These are phyloP conservation scores for Falcunculus frontatus DNA, from an alignment of 2,113 vertebrate genomes.

Conservation along the genomic window DNA sequence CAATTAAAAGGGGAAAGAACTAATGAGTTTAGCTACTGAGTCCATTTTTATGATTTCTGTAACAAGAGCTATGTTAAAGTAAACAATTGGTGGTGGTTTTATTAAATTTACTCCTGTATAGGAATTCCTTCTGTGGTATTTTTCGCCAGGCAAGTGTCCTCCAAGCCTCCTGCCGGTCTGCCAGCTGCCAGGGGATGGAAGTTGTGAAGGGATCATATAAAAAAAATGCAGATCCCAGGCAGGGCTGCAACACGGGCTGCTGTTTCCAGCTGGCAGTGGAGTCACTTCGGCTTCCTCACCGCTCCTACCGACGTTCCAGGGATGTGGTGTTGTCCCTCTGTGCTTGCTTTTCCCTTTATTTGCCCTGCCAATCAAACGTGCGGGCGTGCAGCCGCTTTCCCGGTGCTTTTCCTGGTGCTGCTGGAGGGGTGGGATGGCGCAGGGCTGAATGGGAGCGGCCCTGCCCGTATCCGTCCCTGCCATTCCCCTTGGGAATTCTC, in stretches of 20 bases:
- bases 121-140: constrained; percentile 68
- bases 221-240: not conserved
- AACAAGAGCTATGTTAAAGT: constrained; percentile 78
- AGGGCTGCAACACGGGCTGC: not conserved
- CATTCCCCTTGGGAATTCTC: fast-evolving
- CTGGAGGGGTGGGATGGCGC: not conserved
- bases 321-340: not conserved
- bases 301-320: fast-evolving
- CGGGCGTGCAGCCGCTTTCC: not conserved
- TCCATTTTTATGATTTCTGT: constrained; percentile 75
- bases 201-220: not conserved
- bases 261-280: not conserved
- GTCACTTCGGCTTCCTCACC: not conserved
- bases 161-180: not conserved
- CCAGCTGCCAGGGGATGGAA: not conserved
- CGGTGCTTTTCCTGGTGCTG: not conserved
- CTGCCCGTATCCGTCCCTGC: not conserved
- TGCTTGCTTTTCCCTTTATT: not conserved
- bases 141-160: constrained; percentile 62
- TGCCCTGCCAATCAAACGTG: not conserved
- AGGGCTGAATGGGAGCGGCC: not conserved
- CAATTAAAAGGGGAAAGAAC: constrained; percentile 61
- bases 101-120: constrained; percentile 70
- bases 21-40: constrained; percentile 67
- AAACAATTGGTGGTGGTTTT: constrained; percentile 76